Evolutionary conservation across 2,113 vertebrate species (phyloP), one percentile per base, ranked within the genome.

Genomic region (Phrynosoma platyrhinos): DNA sequence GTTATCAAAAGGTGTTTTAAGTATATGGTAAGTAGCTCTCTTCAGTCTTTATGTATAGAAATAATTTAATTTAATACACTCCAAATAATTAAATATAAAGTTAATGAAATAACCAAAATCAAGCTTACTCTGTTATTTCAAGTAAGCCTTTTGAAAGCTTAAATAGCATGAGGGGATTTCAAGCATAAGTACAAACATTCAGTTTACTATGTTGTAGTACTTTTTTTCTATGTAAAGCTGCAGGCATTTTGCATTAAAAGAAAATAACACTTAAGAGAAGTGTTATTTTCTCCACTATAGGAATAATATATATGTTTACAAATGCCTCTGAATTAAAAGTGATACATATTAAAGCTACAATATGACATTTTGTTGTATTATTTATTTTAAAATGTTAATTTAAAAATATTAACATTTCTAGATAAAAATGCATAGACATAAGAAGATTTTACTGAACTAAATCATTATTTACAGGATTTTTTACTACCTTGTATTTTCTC

Each of bases 321-420:
- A 32, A 79, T 82, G 84, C 66, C 9, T 74, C 83, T 82, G 76
- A 84, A 85, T 62, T 84, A 77, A 5, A 9, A 74, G 7, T 2
- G 72, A 81, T 36, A 77, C 14, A 86, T 55, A 78, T 87, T 87
- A 91, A 91, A 94, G 66, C 82, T 79, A 93, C 87, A 82, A 78
- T 91, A 83, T 82, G 36, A 30, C 30, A 53, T 21, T 68, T 68
- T n/a, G 42, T 30, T 13, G 5, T 74, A 6, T 21, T 71, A 47
- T 47, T 47, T 6, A 47, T 47, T 47, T 47, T 4, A 47, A 47
- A 47, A 47, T 47, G 7, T 47, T 47, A 6, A 47, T 47, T 21
- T 5, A 16, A 36, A 55, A 71, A 82, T 30, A 18, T n/a, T 86
- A 53, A 2, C 16, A 2, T 66, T 42, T 83, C 52, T 47, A 52